A percentile compares a stretch with the other conserved stretches of the same genome.
phyloP scores from a whole-genome alignment of 2,797 vertebrate species.

The Arctocebus calabarensis region DNA sequence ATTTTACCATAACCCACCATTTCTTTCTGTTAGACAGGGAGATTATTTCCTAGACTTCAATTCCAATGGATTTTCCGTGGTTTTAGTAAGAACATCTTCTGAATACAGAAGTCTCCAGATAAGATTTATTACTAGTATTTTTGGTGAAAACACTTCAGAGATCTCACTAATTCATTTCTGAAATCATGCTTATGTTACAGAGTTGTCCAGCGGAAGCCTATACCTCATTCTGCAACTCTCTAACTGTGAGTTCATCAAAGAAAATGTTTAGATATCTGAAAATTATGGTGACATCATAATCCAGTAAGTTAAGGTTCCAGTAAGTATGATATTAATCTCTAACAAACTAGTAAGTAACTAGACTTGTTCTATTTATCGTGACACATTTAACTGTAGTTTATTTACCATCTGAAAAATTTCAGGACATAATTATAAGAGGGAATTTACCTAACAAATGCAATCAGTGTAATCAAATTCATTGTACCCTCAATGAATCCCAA shows the following conservation, averaged over 20 bases:
- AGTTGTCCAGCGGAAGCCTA: background rate
- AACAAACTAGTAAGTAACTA: background rate
- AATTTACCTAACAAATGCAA: too few relatives aligned
- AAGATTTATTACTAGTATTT: background rate
- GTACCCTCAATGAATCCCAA: too few relatives aligned
- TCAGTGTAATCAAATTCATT: too few relatives aligned
- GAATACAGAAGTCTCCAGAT: background rate
- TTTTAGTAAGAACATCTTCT: background rate
- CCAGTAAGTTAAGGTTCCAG: background rate
- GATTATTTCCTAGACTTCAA: background rate
- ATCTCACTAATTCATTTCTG: background rate
- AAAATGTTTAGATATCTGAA: background rate
- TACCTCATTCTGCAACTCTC: background rate
- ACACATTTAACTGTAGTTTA: background rate
- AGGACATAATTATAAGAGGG: too few relatives aligned
- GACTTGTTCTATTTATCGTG: background rate
- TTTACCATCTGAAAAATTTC: background rate
- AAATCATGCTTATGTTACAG: background rate
- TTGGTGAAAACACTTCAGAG: background rate
- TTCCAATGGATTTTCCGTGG: background rate
- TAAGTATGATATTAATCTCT: background rate
- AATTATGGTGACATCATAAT: background rate
- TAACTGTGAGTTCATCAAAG: background rate
- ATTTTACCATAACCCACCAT: background rate
- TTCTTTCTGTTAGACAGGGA: background rate